These are phyloP conservation scores for Lithobates pipiens DNA, from an alignment of 2,797 vertebrate genomes.

Conservation along the genomic window DNA sequence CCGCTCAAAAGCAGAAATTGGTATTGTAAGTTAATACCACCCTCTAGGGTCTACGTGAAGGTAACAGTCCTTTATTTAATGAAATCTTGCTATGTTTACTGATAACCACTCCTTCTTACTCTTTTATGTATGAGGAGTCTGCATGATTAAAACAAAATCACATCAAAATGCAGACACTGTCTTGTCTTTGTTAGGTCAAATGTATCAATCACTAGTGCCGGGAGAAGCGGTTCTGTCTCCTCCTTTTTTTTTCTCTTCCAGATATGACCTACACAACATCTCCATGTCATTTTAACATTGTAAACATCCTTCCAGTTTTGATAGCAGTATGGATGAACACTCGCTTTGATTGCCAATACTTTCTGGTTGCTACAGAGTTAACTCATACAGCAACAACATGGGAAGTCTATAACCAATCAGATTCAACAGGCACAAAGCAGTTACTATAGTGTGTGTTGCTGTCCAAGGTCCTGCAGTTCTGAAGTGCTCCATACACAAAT, in stretches of 20 bases:
- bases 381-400: background rate
- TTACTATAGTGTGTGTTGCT: conserved; percentile 24
- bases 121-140: background rate
- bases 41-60: background rate
- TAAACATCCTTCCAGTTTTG: conserved; percentile 4
- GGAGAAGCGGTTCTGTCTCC: conserved; percentile 14
- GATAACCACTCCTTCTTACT: conserved; percentile 17
- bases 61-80: background rate
- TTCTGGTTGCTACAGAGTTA: background rate
- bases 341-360: background rate
- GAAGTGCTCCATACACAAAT: background rate
- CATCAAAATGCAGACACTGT: conserved; percentile 52
- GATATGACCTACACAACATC: conserved; percentile 32
- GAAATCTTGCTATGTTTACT: background rate
- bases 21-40: background rate
- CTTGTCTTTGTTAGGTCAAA: conserved; percentile 52
- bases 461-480: conserved; percentile 52
- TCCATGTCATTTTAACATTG: conserved; percentile 30
- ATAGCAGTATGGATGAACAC: background rate
- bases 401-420: background rate
- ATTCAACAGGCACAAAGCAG: background rate
- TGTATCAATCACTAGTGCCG: conserved; percentile 30
- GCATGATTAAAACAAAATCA: conserved; percentile 37
- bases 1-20: background rate
- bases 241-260: background rate